Conservation (phyloP, 1,140 invertebrate species). For the Procambarus clarkii region DNA sequence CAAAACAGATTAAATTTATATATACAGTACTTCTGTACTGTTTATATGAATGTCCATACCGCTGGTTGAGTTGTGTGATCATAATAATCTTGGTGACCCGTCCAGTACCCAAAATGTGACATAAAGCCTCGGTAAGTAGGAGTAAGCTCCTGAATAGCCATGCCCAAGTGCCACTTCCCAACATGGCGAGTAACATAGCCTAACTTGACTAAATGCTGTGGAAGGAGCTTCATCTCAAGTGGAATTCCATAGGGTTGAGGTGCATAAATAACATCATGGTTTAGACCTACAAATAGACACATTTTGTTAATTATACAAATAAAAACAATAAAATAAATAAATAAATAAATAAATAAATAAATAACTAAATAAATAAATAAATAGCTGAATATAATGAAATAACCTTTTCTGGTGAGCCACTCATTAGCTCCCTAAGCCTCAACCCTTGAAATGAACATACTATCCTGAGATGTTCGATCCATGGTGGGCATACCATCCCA, state of each 20-base stretch:
- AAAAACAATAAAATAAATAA: background rate
- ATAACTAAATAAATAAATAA: too few relatives aligned
- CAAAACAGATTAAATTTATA: background rate
- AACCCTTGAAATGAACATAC: too few relatives aligned
- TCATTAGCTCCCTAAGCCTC: too few relatives aligned
- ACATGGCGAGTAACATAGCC: conserved; percentile 90
- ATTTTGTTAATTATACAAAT: background rate
- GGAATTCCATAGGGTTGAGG: conserved; percentile 85
- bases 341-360: too few relatives aligned
- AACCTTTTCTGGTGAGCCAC: too few relatives aligned
- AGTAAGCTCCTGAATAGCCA: conserved; percentile 81
- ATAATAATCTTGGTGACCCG: conserved; percentile 73
- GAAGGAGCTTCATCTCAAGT: conserved; percentile 83
- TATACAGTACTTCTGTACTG: background rate
- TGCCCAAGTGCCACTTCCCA: conserved; percentile 94
- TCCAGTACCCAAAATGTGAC: conserved; percentile 73
- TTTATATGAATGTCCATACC: conserved; percentile 42
- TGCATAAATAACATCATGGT: conserved; percentile 86
- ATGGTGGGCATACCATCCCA: too few relatives aligned
- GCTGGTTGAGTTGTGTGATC: conserved; percentile 70
- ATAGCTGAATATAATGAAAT: too few relatives aligned
- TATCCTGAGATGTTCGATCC: too few relatives aligned
- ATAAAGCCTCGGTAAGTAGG: conserved; percentile 78
- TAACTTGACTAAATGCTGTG: conserved; percentile 84
- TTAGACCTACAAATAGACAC: conserved; percentile 80